A percentile compares a stretch with the other conserved stretches of the same genome.
These are phyloP conservation scores for Cheirogaleus major DNA, from an alignment of 2,797 vertebrate species.

Conservation along the genomic window DNA sequence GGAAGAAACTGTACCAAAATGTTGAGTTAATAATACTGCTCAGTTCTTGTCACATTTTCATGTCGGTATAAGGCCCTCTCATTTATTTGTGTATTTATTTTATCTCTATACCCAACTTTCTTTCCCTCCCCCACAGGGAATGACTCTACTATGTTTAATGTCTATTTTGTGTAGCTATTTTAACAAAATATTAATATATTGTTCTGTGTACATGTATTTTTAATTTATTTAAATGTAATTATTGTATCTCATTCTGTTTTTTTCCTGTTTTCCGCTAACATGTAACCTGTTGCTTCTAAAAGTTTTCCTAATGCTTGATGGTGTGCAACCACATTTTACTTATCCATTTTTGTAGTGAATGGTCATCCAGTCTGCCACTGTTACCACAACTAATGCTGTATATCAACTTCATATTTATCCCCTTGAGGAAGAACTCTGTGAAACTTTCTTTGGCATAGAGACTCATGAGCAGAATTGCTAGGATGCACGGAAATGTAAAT, in stretches of 20 bases:
- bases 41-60: background rate
- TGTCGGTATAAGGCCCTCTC: background rate
- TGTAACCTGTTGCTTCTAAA: background rate
- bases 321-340: background rate
- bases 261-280: background rate
- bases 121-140: background rate
- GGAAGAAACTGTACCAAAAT: background rate
- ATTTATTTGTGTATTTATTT: background rate
- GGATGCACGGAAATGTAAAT: background rate
- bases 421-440: background rate
- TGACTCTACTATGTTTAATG: background rate
- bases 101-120: background rate
- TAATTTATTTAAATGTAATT: background rate
- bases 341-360: background rate
- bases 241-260: background rate
- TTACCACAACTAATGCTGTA: background rate
- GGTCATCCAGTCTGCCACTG: background rate
- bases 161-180: background rate
- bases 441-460: background rate
- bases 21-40: background rate
- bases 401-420: background rate
- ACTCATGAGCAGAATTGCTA: background rate
- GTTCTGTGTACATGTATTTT: background rate
- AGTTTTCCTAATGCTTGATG: background rate
- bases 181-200: background rate